Percentiles rank a stretch among this genome's conserved stretches.
These are phyloP conservation scores for Myathropa florea DNA, from an alignment of 2,888 invertebrate genomes.

Conservation along the genomic window DNA sequence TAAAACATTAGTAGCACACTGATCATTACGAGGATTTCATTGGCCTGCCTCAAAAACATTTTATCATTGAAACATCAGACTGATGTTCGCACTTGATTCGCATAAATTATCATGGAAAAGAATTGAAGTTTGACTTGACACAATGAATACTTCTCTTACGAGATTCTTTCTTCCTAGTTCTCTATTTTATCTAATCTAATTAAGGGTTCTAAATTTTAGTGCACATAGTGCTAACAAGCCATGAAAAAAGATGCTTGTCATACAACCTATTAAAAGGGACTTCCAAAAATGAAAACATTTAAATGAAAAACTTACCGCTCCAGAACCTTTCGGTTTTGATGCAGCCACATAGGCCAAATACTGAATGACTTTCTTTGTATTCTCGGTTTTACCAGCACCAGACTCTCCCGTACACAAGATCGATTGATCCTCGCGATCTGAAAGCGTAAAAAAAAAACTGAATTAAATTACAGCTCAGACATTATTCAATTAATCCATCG, in stretches of 20 bases:
- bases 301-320: constrained; percentile 86
- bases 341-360: constrained; percentile 99
- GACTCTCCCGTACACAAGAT: constrained; percentile 99
- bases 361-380: constrained; percentile 99
- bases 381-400: constrained; percentile 99
- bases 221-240: too few species aligned
- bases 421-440: constrained; percentile 99
- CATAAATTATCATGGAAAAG: too few species aligned
- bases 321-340: constrained; percentile 94
- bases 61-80: too few species aligned
- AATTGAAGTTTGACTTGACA: too few species aligned
- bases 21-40: too few species aligned
- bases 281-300: not conserved
- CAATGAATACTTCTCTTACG: too few species aligned
- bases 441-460: constrained; percentile 75
- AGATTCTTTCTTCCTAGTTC: too few species aligned
- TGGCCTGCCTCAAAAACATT: too few species aligned
- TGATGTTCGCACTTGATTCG: too few species aligned
- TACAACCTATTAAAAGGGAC: not conserved
- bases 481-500: not conserved
- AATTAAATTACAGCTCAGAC: not conserved
- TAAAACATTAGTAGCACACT: too few species aligned
- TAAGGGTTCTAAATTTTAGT: too few species aligned
- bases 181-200: too few species aligned
- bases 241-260: not conserved